These are phyloP conservation scores for Mylabris phalerata DNA, from an alignment of 1,140 invertebrate genomes.

Conservation along the genomic window DNA sequence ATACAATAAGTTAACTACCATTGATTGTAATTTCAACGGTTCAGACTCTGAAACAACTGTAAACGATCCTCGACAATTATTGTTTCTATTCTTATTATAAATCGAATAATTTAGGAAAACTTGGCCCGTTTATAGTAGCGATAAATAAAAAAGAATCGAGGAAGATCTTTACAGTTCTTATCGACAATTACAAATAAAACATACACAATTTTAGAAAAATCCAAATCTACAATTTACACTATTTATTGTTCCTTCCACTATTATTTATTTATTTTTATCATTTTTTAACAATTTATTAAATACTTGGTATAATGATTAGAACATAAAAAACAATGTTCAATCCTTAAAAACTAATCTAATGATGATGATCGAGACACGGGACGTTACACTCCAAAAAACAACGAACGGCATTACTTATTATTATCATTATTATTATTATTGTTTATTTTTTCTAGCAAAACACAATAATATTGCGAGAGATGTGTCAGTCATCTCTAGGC, in stretches of 20 bases:
- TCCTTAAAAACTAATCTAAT: constrained; percentile 18
- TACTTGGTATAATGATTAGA: not conserved
- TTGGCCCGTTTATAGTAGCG: not conserved
- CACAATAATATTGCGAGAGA: constrained; percentile 31
- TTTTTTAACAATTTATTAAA: no score
- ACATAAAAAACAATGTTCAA: constrained; percentile 9
- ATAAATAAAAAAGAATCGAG: constrained; percentile 2
- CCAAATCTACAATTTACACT: constrained; percentile 6
- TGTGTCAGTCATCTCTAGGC: constrained; percentile 30
- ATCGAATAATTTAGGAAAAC: not conserved
- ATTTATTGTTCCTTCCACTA: no score
- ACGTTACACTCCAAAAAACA: no score
- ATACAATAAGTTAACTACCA: constrained; percentile 35
- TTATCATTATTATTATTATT: not conserved
- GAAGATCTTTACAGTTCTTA: not conserved
- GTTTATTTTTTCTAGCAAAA: not conserved
- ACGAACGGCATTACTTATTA: constrained; percentile 5
- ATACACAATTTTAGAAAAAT: constrained; percentile 14
- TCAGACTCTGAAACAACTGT: constrained; percentile 37
- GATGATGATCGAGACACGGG: not conserved
- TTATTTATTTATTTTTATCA: no score
- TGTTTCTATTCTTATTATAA: constrained; percentile 10
- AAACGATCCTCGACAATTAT: constrained; percentile 6
- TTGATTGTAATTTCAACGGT: constrained; percentile 18
- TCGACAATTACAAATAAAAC: not conserved